A percentile compares a stretch with the other conserved stretches of the same genome.
Conservation (phyloP, 2,113 vertebrate genomes). For the Ranitomeya imitator region DNA sequence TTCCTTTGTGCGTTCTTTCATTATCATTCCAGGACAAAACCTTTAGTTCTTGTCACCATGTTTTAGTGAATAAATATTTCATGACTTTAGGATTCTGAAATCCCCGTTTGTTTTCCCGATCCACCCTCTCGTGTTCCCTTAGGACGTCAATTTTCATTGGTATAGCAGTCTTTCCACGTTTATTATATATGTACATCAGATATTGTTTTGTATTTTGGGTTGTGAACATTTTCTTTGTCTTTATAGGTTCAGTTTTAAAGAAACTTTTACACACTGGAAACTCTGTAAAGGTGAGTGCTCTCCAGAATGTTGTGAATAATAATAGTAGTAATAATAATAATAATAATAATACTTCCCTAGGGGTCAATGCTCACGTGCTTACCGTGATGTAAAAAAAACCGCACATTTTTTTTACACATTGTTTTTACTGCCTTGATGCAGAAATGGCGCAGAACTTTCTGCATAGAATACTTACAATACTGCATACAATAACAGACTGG, state of each 20-base stretch:
- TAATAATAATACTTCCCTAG: too few species aligned
- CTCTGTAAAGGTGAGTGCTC: constrained; percentile 86
- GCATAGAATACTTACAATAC: too few species aligned
- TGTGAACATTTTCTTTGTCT: constrained; percentile 44
- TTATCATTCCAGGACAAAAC: constrained; percentile 35
- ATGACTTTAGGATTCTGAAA: constrained; percentile 32
- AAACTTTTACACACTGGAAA: constrained; percentile 99
- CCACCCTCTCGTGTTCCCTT: not conserved
- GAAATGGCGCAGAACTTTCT: too few species aligned
- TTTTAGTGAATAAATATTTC: constrained; percentile 8
- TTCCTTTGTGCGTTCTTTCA: constrained; percentile 45
- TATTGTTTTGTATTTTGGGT: not conserved
- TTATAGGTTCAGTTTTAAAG: constrained; percentile 93
- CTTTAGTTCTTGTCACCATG: not conserved
- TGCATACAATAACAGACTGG: too few species aligned
- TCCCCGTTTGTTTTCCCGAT: not conserved
- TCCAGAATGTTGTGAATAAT: not conserved
- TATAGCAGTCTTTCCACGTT: not conserved
- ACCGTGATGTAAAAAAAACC: too few species aligned
- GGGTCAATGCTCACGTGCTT: too few species aligned
- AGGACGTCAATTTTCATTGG: not conserved
- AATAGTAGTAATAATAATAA: too few species aligned
- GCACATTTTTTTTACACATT: too few species aligned
- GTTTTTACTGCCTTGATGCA: too few species aligned
- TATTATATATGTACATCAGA: not conserved